Percentiles rank a stretch among this genome's conserved stretches.
Evolutionary conservation across 2,888 invertebrate genomes (phyloP).

Genomic region (Microplitis deprimator): DNA sequence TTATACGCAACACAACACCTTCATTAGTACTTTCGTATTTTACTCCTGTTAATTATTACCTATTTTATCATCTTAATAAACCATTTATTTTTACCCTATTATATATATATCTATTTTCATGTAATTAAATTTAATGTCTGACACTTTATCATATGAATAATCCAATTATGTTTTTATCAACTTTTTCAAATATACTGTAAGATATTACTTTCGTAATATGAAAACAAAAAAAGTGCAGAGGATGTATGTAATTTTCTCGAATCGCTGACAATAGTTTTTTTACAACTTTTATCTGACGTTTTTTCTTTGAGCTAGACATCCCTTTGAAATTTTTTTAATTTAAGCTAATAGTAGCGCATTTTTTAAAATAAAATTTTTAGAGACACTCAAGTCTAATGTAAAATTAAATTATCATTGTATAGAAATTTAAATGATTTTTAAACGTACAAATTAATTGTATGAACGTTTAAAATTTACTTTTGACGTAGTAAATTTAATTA

Average conservation of each 20-base stretch:
- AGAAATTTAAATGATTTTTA: neutral
- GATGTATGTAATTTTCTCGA: neutral
- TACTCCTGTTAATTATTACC: no score
- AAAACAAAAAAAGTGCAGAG: neutral
- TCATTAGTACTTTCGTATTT: neutral
- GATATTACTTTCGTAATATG: neutral
- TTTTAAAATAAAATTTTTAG: no score
- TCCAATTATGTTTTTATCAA: neutral
- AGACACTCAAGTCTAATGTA: no score
- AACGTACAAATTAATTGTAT: neutral
- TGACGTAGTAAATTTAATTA: neutral
- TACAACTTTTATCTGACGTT: neutral
- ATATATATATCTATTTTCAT: no score
- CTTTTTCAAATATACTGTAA: neutral
- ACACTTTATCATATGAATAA: neutral
- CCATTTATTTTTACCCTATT: no score
- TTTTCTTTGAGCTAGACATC: neutral
- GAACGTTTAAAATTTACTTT: neutral
- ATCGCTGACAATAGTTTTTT: neutral
- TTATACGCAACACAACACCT: neutral
- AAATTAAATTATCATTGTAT: no score
- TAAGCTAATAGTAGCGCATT: neutral
- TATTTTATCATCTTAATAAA: no score
- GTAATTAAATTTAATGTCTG: neutral
- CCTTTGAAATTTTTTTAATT: neutral